Conservation (phyloP, 92 coral and sea anemone genomes). For the Phenganax subtilis region DNA sequence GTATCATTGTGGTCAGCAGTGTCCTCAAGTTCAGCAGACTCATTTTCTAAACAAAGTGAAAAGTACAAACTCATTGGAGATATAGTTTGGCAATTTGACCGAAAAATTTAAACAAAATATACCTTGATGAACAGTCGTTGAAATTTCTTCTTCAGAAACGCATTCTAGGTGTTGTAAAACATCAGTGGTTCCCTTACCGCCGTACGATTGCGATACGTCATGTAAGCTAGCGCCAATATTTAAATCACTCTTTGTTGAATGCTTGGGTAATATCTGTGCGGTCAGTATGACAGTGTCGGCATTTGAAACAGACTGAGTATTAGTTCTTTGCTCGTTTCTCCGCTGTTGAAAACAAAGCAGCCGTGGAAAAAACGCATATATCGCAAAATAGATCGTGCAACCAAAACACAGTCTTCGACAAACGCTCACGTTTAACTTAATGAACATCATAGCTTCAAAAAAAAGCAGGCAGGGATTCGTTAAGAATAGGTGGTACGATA, state of each 20-base stretch:
- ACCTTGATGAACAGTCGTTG: constrained; percentile 17
- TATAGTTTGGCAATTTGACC: neutral
- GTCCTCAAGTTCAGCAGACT: neutral
- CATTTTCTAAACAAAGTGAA: neutral
- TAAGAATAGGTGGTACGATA: too few species aligned
- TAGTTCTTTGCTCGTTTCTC: too few species aligned
- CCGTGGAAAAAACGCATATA: too few species aligned
- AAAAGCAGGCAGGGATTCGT: too few species aligned
- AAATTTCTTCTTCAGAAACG: constrained; percentile 25
- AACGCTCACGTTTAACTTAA: too few species aligned
- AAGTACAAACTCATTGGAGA: neutral
- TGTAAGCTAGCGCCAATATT: neutral
- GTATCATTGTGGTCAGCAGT: neutral
- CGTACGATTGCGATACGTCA: neutral
- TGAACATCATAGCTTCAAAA: too few species aligned
- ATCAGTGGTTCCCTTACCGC: neutral
- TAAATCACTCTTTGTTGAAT: neutral
- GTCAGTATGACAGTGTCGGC: neutral
- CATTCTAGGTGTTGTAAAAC: constrained; percentile 30
- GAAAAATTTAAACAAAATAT: neutral
- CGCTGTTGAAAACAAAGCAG: too few species aligned
- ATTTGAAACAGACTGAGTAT: too few species aligned
- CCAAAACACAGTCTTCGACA: too few species aligned
- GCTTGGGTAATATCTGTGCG: neutral
- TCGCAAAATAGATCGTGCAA: too few species aligned